A percentile compares a stretch with the other conserved stretches of the same genome.
Evolutionary conservation across 2,113 vertebrate genomes (phyloP).

Genomic region (Ameiurus melas): DNA sequence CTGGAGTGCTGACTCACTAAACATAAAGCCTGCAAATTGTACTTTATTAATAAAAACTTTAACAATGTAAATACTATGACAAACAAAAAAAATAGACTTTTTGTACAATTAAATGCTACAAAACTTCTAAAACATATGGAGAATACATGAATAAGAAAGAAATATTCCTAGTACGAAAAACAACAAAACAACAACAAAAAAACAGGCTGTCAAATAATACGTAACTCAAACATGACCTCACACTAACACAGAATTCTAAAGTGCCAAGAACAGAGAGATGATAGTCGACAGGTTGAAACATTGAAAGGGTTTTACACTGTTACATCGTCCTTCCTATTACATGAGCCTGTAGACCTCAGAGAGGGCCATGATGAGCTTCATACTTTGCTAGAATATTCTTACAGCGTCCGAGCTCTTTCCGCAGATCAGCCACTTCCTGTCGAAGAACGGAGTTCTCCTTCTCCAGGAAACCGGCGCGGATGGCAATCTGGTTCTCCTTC

Average conservation of each 20-base stretch:
- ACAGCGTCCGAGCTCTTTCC: constrained; percentile 87
- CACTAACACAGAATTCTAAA: constrained; percentile 43
- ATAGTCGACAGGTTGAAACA: constrained; percentile 23
- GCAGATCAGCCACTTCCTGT: constrained; percentile 84
- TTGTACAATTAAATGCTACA: constrained; percentile 34
- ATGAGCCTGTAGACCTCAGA: constrained; percentile 65
- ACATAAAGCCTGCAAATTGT: constrained; percentile 9
- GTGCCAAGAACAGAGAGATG: constrained; percentile 47
- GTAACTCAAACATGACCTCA: constrained; percentile 15
- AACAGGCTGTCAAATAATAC: constrained; percentile 11
- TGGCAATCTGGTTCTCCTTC: constrained; percentile 92
- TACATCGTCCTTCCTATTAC: constrained; percentile 42
- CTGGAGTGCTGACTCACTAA: not conserved
- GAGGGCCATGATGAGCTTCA: constrained; percentile 78
- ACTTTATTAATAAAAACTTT: constrained; percentile 1
- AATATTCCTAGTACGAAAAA: constrained; percentile 14
- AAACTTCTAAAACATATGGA: not conserved
- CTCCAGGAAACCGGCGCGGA: constrained; percentile 87
- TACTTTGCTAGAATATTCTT: constrained; percentile 87
- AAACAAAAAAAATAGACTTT: not conserved
- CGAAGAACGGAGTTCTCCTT: constrained; percentile 88
- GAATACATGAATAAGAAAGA: constrained; percentile 28
- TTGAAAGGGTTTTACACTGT: constrained; percentile 1
- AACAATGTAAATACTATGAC: constrained; percentile 17
- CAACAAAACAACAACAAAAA: constrained; percentile 32